phyloP scores from a whole-genome alignment of 2,113 vertebrate species.

The Entomyzon cyanotis region DNA sequence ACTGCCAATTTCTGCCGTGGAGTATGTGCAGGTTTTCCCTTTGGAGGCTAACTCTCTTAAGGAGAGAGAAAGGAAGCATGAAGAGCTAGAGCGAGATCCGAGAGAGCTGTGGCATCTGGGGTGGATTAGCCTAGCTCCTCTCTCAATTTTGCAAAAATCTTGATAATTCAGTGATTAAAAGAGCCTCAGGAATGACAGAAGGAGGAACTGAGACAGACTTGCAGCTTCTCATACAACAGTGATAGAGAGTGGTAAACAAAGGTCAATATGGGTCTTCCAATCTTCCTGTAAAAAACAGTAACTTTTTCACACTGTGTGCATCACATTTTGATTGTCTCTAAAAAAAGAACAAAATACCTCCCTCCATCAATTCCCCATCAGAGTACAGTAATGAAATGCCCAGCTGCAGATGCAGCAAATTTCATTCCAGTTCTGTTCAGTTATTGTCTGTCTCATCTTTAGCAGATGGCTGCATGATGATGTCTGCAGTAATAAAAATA shows the following conservation, averaged over 20 bases:
- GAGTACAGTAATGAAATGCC: slow-evolving; percentile 57
- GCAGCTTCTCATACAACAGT: not conserved
- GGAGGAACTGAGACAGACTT: not conserved
- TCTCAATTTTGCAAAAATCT: not conserved
- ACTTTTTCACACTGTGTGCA: not conserved
- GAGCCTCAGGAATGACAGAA: not conserved
- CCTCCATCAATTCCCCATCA: not conserved
- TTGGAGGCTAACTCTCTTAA: not conserved
- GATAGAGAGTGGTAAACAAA: not conserved
- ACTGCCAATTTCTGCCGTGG: not conserved
- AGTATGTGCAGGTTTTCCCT: not conserved
- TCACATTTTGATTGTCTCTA: not conserved
- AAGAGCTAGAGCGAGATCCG: not conserved
- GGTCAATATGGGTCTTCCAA: not conserved
- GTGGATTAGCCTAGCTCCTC: not conserved
- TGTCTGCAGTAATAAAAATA: slow-evolving; percentile 61
- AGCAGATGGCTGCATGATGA: slow-evolving; percentile 59
- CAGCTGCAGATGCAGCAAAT: slow-evolving; percentile 62
- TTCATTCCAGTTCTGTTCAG: slow-evolving; percentile 32
- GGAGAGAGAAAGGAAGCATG: not conserved
- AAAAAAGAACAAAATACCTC: slow-evolving; percentile 29
- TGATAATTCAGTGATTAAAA: not conserved
- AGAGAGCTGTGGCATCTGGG: not conserved
- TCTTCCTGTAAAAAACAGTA: slow-evolving; percentile 10
- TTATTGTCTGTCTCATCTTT: slow-evolving; percentile 66